These are phyloP conservation scores for Aphelenchoides bicaudatus DNA, from an alignment of 2,888 invertebrate genomes.

Conservation along the genomic window DNA sequence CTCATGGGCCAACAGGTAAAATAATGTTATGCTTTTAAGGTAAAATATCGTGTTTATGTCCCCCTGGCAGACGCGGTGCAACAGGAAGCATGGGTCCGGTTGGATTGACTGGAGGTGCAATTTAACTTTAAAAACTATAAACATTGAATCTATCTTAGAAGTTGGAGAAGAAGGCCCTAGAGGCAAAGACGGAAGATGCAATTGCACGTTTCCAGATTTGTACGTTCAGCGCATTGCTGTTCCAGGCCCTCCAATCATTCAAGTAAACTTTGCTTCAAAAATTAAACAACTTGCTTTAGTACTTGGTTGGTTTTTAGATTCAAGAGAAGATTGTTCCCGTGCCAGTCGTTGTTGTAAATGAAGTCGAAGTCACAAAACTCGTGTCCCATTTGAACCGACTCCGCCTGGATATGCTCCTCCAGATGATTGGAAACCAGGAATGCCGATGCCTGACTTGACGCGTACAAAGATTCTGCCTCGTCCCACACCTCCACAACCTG, in stretches of 20 bases:
- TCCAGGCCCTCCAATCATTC: slow-evolving; percentile 57
- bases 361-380: slow-evolving; percentile 51
- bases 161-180: slow-evolving; percentile 43
- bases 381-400: slow-evolving; percentile 60
- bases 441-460: slow-evolving; percentile 51
- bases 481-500: slow-evolving; percentile 19
- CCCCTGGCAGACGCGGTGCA: slow-evolving; percentile 46
- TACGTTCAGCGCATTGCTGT: slow-evolving; percentile 55
- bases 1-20: too few species aligned
- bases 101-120: slow-evolving; percentile 23
- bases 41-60: too few species aligned
- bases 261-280: too few species aligned
- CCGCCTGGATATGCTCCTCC: slow-evolving; percentile 59
- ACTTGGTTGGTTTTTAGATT: too few species aligned
- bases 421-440: slow-evolving; percentile 54
- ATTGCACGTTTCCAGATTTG: slow-evolving; percentile 56
- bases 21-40: too few species aligned
- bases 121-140: too few species aligned
- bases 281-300: too few species aligned
- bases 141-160: too few species aligned
- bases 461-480: slow-evolving; percentile 24
- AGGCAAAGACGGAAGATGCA: slow-evolving; percentile 44
- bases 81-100: slow-evolving; percentile 40
- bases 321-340: slow-evolving; percentile 57
- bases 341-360: slow-evolving; percentile 59